phyloP scores from a whole-genome alignment of 1,140 invertebrate genomes.

The Odontomachus brunneus region DNA sequence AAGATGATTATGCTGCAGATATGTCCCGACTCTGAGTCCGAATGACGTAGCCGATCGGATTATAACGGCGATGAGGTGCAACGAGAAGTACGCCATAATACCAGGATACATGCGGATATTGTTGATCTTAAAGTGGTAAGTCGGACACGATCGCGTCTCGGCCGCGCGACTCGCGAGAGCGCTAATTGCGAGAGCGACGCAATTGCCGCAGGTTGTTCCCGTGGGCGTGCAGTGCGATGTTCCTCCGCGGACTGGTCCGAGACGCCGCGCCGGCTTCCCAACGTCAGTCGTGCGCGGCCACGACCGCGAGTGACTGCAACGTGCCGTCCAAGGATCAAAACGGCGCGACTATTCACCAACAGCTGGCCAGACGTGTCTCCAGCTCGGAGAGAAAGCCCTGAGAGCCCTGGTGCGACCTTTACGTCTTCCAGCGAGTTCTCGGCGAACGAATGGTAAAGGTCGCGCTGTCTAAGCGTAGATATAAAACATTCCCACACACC shows the following conservation, averaged over 20 bases:
- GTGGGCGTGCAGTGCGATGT: slow-evolving; percentile 88
- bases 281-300: background rate
- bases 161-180: background rate
- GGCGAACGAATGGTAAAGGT: too few relatives aligned
- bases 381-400: slow-evolving; percentile 84
- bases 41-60: slow-evolving; percentile 95
- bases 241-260: slow-evolving; percentile 88
- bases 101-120: slow-evolving; percentile 90
- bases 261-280: slow-evolving; percentile 86
- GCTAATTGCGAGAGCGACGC: background rate
- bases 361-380: slow-evolving; percentile 81
- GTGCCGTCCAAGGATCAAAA: slow-evolving; percentile 78
- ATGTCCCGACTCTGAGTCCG: slow-evolving; percentile 93
- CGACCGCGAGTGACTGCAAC: slow-evolving; percentile 7
- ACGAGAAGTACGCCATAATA: slow-evolving; percentile 92
- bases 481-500: too few relatives aligned
- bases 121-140: slow-evolving; percentile 90
- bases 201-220: slow-evolving; percentile 88
- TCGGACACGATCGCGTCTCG: slow-evolving; percentile 35
- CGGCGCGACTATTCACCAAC: slow-evolving; percentile 77
- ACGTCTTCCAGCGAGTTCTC: too few relatives aligned
- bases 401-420: slow-evolving; percentile 16
- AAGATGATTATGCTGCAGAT: slow-evolving; percentile 82
- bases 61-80: slow-evolving; percentile 92
- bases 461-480: too few relatives aligned